Conservation (phyloP, 30 jellyfish, hydroid and myxozoan species). For the Turritopsis dohrnii region DNA sequence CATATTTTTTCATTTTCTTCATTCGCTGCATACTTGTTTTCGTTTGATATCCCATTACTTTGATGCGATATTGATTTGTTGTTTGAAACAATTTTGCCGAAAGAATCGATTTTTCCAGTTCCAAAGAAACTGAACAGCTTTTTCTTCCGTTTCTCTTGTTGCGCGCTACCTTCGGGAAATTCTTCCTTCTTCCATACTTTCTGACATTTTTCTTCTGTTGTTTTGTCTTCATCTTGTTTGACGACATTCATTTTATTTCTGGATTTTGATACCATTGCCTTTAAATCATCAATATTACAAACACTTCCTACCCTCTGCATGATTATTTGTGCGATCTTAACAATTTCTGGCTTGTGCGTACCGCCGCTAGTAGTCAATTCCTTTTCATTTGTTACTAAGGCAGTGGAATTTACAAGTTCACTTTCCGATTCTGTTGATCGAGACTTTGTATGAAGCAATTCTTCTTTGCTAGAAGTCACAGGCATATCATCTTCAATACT, state of each 20-base stretch:
- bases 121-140: not conserved
- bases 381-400: not conserved
- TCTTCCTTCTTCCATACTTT: not conserved
- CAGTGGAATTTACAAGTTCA: not conserved
- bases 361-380: not conserved
- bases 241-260: not conserved
- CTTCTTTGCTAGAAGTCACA: not conserved
- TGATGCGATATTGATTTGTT: not conserved
- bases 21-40: not conserved
- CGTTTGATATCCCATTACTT: not conserved
- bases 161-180: not conserved
- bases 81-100: not conserved
- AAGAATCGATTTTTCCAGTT: not conserved
- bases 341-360: not conserved
- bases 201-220: not conserved
- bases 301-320: not conserved
- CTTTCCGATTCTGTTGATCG: not conserved
- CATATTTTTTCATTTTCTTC: not conserved
- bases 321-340: not conserved
- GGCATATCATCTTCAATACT: not conserved
- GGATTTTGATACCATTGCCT: not conserved
- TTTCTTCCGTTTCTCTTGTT: not conserved
- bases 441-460: not conserved
- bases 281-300: not conserved
- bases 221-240: not conserved